Percentiles rank a stretch among this genome's conserved stretches.
Conservation (phyloP, 1,140 invertebrate genomes). For the Pygmarrhopalites habei region DNA sequence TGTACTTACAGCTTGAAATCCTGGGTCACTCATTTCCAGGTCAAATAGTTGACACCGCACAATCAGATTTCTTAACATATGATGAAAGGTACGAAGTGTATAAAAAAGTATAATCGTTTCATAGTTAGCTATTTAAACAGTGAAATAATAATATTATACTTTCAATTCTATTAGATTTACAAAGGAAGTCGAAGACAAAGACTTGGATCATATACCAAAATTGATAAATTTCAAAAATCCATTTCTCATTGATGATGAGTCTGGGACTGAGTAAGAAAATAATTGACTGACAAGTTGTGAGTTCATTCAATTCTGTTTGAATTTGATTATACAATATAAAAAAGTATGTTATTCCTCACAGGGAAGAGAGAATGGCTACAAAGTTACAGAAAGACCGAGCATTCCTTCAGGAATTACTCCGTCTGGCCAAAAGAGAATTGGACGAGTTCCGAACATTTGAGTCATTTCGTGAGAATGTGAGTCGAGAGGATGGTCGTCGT, state of each 20-base stretch:
- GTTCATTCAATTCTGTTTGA: no score
- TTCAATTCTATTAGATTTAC: constrained; percentile 9
- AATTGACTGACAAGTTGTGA: not conserved
- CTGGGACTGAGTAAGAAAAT: constrained; percentile 17
- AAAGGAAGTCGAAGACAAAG: constrained; percentile 8
- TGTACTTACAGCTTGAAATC: constrained; percentile 18
- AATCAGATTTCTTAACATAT: constrained; percentile 23
- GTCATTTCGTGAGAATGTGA: constrained; percentile 5
- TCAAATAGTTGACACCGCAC: not conserved
- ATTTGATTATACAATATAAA: not conserved
- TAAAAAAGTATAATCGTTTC: no score
- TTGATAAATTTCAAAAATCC: constrained; percentile 28
- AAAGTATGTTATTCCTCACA: constrained; percentile 4
- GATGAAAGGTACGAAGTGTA: constrained; percentile 16
- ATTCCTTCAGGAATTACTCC: constrained; percentile 19
- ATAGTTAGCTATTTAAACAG: not conserved
- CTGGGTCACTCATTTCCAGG: constrained; percentile 9
- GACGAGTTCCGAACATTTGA: constrained; percentile 15
- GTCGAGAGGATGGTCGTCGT: constrained; percentile 10
- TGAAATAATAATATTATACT: not conserved
- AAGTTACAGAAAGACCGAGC: constrained; percentile 25
- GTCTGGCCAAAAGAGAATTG: constrained; percentile 18
- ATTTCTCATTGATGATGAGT: constrained; percentile 14
- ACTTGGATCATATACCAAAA: constrained; percentile 19
- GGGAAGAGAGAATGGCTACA: constrained; percentile 20